These are phyloP conservation scores for Sesia apiformis DNA, from an alignment of 2,888 invertebrate genomes.

Conservation along the genomic window DNA sequence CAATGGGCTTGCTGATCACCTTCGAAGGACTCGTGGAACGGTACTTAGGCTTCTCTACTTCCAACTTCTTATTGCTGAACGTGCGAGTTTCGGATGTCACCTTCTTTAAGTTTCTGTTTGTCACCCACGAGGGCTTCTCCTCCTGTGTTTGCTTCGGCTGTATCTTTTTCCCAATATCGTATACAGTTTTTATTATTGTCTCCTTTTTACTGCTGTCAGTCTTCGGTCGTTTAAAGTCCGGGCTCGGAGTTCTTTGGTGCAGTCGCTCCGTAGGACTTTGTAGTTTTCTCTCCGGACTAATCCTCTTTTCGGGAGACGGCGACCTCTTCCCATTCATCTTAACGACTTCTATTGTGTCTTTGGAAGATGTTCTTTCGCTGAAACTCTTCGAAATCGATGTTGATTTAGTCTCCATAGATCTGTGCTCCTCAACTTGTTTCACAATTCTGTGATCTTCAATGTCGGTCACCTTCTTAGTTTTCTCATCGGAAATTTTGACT, in stretches of 20 bases:
- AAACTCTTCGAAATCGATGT: conserved; percentile 25
- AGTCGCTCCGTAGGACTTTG: conserved; percentile 22
- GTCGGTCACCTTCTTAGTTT: conserved; percentile 20
- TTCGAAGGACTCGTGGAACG: conserved; percentile 53
- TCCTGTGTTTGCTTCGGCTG: conserved; percentile 50
- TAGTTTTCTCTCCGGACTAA: conserved; percentile 21
- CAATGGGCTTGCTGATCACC: conserved; percentile 62
- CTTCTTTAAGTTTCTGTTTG: conserved; percentile 75
- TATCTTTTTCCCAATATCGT: conserved; percentile 41
- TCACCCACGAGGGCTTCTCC: conserved; percentile 78
- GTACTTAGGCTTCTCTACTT: conserved; percentile 51
- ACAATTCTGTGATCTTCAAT: conserved; percentile 22
- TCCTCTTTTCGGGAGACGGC: conserved; percentile 41
- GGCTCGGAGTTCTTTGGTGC: conserved; percentile 42
- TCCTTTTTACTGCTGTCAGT: conserved; percentile 39
- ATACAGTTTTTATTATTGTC: conserved; percentile 41
- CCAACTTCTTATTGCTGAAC: conserved; percentile 51
- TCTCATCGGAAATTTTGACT: conserved; percentile 30
- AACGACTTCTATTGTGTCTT: conserved; percentile 39
- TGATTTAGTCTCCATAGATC: conserved; percentile 25
- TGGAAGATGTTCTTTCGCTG: conserved; percentile 42
- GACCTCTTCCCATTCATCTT: conserved; percentile 46
- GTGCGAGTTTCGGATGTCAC: conserved; percentile 50
- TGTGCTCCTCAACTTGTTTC: conserved; percentile 15
- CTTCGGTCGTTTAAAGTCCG: conserved; percentile 33